phyloP scores from a whole-genome alignment of 2,797 vertebrate genomes.

The Margarornis squamiger region DNA sequence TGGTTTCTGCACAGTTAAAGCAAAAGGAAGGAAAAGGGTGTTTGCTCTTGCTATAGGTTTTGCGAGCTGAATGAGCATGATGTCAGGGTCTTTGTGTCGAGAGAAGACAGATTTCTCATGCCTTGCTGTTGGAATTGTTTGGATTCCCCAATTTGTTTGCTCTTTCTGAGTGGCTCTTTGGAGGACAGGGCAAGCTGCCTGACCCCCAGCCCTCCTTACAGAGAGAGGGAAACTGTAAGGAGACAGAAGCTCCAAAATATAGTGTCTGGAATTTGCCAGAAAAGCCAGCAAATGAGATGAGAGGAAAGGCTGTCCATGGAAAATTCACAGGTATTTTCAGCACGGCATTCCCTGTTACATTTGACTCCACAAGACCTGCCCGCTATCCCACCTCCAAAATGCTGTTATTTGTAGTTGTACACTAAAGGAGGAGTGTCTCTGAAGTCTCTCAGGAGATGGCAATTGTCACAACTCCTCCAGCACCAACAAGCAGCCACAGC shows the following conservation, averaged over 20 bases:
- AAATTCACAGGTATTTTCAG: not conserved
- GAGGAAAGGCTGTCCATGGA: not conserved
- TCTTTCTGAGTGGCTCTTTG: not conserved
- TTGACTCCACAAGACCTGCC: not conserved
- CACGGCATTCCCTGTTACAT: not conserved
- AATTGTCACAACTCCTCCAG: not conserved
- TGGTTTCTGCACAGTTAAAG: not conserved
- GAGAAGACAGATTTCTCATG: not conserved
- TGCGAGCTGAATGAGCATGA: not conserved
- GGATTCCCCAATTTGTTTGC: not conserved
- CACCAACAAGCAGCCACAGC: not conserved
- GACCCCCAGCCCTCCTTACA: not conserved
- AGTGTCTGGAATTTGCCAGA: not conserved
- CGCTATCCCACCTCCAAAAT: not conserved
- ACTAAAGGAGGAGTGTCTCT: not conserved
- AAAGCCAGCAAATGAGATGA: not conserved
- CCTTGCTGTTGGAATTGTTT: not conserved
- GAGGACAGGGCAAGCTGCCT: not conserved
- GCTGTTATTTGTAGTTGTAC: not conserved
- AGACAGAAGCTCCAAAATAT: not conserved
- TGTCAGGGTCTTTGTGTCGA: not conserved
- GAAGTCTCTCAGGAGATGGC: not conserved
- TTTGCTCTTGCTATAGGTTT: not conserved
- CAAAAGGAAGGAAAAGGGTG: constrained; percentile 39
- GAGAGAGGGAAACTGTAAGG: not conserved